A percentile compares a stretch with the other conserved stretches of the same genome.
Conservation (phyloP, 2,113 vertebrate species). For the Pristiophorus japonicus region DNA sequence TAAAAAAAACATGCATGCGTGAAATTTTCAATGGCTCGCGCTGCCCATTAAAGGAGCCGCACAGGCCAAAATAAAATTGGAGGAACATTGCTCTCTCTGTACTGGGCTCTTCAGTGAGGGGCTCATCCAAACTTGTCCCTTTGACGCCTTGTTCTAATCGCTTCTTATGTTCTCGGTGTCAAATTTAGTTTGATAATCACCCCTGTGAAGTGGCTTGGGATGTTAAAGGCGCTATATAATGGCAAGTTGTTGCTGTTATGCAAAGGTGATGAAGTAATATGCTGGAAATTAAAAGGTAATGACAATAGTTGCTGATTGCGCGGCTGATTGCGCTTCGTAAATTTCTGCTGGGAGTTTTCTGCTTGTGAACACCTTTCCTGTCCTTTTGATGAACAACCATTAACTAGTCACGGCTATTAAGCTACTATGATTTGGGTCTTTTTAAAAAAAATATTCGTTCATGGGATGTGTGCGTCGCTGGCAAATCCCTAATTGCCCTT, state of each 20-base stretch:
- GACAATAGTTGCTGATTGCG: neutral
- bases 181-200: neutral
- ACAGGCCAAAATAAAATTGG: no score
- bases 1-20: no score
- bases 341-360: neutral
- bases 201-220: neutral
- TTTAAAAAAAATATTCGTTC: neutral
- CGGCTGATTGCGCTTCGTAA: neutral
- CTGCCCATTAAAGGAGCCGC: no score
- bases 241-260: neutral
- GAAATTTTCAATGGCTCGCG: no score
- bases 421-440: neutral
- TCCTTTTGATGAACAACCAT: neutral
- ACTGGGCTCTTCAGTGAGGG: no score
- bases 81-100: no score
- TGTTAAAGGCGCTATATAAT: no score
- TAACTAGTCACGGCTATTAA: neutral
- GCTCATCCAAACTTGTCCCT: neutral
- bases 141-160: neutral
- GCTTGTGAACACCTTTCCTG: no score
- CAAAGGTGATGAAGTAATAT: neutral
- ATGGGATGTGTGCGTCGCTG: no score
- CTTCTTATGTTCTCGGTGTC: neutral
- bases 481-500: no score
- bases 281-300: neutral